Evolutionary conservation across 2,797 vertebrate genomes (phyloP), one percentile per base, ranked within the genome.

Genomic region (Sylvia borin): DNA sequence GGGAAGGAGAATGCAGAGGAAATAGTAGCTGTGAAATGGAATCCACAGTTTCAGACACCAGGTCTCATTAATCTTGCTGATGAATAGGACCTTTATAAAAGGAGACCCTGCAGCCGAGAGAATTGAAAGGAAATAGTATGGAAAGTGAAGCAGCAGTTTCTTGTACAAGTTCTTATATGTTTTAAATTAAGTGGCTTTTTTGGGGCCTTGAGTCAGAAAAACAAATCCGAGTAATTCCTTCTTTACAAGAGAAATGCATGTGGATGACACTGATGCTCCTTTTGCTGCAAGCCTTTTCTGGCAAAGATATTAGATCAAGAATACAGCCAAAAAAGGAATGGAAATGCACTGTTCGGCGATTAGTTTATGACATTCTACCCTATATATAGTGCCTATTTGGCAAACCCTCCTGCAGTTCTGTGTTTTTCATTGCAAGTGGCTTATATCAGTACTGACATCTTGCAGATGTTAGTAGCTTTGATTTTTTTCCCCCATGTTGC

Each of bases 391-490:
- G 77, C 93, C 81, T 97, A 92, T 97, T 97, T 97, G 97, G 98
- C 98, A 97, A 97, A 96, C 82, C 91, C 87, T 97, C 95, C 94
- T 53, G 75, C 94, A 93, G 97, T 76, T 95, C 96, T 73, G 76
- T 96, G 95, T 97, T 97, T 98, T 97, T 98, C 97, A 97, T 97
- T 97, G 97, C 97, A 97, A 98, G 97, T 92, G 88, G 97, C 95
- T 98, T 97, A 96, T 97, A 98, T 98, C 97, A 95, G 96, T 96
- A 90, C 96, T 97, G 97, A 98, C 97, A 98, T 97, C 97, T 97
- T 98, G 98, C 98, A 98, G 98, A 98, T 98, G 98, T 98, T 98
- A 97, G 97, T 92, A 96, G 97, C 97, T 98, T 98, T 98, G 98
- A 98, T 97, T 97, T 95, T 93, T 77, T 92, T 80, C 27, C 93